Evolutionary conservation across 2,888 invertebrate genomes (phyloP), one percentile per base, ranked within the genome.

Genomic region (Yponomeuta sedellus): DNA sequence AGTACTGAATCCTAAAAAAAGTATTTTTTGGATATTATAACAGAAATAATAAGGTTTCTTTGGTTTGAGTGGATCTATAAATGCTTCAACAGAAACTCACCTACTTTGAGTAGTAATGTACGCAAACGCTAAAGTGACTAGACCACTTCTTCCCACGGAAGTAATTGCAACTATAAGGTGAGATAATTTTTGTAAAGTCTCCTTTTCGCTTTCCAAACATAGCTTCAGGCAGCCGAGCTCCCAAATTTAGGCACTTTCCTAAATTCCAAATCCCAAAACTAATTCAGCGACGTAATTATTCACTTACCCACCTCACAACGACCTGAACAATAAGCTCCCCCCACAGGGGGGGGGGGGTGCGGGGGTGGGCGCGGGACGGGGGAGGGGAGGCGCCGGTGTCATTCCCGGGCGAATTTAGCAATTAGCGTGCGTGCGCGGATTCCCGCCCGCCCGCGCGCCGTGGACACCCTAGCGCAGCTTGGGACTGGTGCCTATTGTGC

Each of bases 351-450:
- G 67, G 65, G 64, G 68, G 62, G 67, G 57, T 68, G 65, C 67
- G 69, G 67, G 57, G 68, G 65, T 67, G 69, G 66, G 69, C 65
- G 64, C 56, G 69, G 71, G 39, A 58, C 64, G 69, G 67, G 40
- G 67, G 62, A 16, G 62, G 52, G 63, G 39, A 61, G 8, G 67
- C 20, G 57, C 57, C 68, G 68, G 61, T 34, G 28, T 34, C 57
- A 34, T 22, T 64, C 64, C 64, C n/a, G 77, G 76, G 81, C 80
- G 75, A 85, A 83, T 83, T 85, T 85, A 81, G 82, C 85, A 85
- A 86, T 86, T 85, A 86, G 80, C 82, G 84, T 82, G 83, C 81
- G 75, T 78, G 77, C 75, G 77, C 77, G 76, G 72, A 77, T 78
- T 76, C 44, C 81, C 80, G 75, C 10, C 70, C 69, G 71, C 64